Base-by-base conservation (phyloP, 2,888 invertebrate genomes). In the Ennomos quercinarius region DNA sequence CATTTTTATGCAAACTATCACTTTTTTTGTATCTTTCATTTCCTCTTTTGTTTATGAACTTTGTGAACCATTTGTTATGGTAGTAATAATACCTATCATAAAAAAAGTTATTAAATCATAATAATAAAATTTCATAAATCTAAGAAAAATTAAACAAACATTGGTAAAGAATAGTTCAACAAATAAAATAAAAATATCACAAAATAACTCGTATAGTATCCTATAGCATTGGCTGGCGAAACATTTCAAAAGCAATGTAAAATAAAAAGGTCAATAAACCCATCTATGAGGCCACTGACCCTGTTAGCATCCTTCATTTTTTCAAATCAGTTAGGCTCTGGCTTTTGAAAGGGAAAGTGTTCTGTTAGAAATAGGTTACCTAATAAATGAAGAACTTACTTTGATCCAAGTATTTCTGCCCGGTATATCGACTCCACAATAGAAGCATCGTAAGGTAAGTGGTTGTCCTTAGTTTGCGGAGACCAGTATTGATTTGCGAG, bases 401-500 rank as follows among this genome's bases (percentile, higher is more conserved):
- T 96, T 73, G 97, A 95, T 54, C 96, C 96, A 58, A 95, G 94
- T 74, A 99, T 97, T 90, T 99, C 99, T 78, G 96, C 95, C 54
- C 94, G 90, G 80, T 99, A 99, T 71, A 99, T 96, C 72, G 98
- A 96, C 78, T 98, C 98, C 68, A 99, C 95, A 71, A 99, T 94
- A 77, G 95, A 91, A 34, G 95, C 92, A 91, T 96, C 95, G 78
- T 95, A 98, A 45, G 95, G 94, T 74, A 95, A 83, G 90, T 97
- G 97, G 4, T 94, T 92, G 9, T 94, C 93, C 54, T 94, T 93
- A 0, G 97, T 96, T 81, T 97, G 96, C 0, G 98, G 97, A 0
- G 98, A 96, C 99, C 99, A 99, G 83, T 98, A 98, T 80, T 97
- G 96, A 63, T 96, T 95, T 1, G 99, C 98, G 35, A 99, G 93